phyloP scores from a whole-genome alignment of 1,140 invertebrate genomes.

The Calliopsis andreniformis region DNA sequence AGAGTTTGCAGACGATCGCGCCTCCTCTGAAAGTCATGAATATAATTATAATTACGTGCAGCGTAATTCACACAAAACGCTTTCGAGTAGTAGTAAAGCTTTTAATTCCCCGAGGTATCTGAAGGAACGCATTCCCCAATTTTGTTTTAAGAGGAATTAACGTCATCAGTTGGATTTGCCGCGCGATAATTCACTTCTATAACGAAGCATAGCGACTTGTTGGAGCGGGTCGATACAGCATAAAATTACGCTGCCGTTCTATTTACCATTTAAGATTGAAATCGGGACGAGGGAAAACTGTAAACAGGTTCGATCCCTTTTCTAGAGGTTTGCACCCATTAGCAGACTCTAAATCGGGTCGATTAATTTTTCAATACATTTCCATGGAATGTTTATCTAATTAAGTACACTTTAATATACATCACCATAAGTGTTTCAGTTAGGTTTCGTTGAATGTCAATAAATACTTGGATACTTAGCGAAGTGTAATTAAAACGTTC shows the following conservation, averaged over 20 bases:
- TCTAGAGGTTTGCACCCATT: too few species aligned
- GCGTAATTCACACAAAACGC: conserved; percentile 6
- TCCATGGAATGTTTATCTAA: too few species aligned
- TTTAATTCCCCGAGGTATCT: conserved; percentile 51
- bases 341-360: background rate
- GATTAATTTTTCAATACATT: too few species aligned
- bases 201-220: conserved; percentile 24
- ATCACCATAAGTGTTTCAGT: too few species aligned
- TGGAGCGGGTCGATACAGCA: conserved; percentile 20
- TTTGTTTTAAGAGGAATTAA: conserved; percentile 58
- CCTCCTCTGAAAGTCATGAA: too few species aligned
- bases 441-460: too few species aligned
- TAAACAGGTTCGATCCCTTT: background rate
- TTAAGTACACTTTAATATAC: too few species aligned
- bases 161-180: conserved; percentile 46
- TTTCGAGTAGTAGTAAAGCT: conserved; percentile 39
- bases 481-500: too few species aligned
- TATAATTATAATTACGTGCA: conserved; percentile 26
- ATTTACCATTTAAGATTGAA: conserved; percentile 26
- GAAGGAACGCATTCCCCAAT: conserved; percentile 56
- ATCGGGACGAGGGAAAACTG: conserved; percentile 7
- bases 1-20: too few species aligned
- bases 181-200: conserved; percentile 54
- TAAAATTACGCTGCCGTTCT: conserved; percentile 14
- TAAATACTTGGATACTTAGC: too few species aligned